phyloP scores from a whole-genome alignment of 2,797 vertebrate genomes.

The Myotis myotis region DNA sequence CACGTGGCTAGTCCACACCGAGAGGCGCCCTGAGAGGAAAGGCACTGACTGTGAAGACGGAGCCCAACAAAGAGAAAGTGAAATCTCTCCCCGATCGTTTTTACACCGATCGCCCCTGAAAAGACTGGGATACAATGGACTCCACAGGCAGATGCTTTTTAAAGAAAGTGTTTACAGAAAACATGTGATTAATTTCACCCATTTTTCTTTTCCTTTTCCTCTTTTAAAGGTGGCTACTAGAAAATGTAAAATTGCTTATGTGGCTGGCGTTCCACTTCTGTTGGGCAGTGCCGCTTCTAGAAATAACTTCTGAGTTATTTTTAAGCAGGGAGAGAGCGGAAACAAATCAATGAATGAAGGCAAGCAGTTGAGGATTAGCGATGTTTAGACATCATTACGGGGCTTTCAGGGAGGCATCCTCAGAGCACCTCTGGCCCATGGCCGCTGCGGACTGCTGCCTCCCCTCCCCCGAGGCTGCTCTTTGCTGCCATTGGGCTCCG shows the following conservation, averaged over 20 bases:
- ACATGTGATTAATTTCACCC: neutral
- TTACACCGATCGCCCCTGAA: neutral
- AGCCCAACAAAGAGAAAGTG: fast-evolving
- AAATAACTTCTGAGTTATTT: neutral
- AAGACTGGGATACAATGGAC: neutral
- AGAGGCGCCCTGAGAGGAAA: fast-evolving
- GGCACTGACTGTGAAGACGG: neutral
- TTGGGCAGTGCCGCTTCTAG: neutral
- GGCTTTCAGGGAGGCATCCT: neutral
- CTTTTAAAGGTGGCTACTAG: neutral
- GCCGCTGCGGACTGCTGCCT: fast-evolving
- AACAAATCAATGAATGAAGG: neutral
- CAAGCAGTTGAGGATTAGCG: neutral
- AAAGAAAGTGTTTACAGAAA: neutral
- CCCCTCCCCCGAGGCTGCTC: neutral
- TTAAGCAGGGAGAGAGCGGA: neutral
- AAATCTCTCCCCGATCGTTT: neutral
- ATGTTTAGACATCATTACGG: fast-evolving
- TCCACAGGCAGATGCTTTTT: too few relatives aligned
- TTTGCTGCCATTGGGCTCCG: fast-evolving
- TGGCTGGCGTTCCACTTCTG: neutral
- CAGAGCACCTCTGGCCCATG: fast-evolving
- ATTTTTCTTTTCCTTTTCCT: neutral
- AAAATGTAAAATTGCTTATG: neutral
- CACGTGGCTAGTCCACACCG: neutral